Percentiles rank a stretch among this genome's conserved stretches.
These are phyloP conservation scores for Anoplophora glabripennis DNA, from an alignment of 1,140 invertebrate species.

Conservation along the genomic window DNA sequence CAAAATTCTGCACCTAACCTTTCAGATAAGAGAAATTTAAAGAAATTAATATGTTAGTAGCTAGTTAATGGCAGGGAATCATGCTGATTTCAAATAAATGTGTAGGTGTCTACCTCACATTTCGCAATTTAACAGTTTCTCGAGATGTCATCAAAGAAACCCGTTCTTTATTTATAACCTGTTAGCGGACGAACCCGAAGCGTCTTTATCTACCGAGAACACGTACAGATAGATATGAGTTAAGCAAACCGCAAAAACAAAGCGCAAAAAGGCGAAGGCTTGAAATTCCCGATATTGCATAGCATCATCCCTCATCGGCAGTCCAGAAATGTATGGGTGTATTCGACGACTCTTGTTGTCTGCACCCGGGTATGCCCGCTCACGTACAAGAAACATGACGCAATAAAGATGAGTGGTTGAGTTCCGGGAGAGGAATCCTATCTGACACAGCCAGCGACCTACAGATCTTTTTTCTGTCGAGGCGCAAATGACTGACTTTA, in stretches of 20 bases:
- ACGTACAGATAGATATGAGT: constrained; percentile 1
- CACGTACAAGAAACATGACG: constrained; percentile 40
- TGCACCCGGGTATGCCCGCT: constrained; percentile 25
- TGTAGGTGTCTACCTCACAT: too few relatives aligned
- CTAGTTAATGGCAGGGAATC: too few relatives aligned
- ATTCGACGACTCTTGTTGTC: constrained; percentile 22
- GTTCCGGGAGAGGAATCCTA: constrained; percentile 20
- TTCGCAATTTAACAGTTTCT: too few relatives aligned
- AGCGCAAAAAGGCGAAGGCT: neutral
- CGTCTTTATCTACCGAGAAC: too few relatives aligned
- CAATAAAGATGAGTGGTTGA: constrained; percentile 40
- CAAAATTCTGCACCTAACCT: too few relatives aligned
- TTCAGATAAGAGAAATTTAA: too few relatives aligned
- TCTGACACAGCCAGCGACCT: constrained; percentile 15
- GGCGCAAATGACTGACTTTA: too few relatives aligned
- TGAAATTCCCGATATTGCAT: constrained; percentile 20
- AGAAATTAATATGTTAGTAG: too few relatives aligned
- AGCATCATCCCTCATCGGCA: constrained; percentile 24
- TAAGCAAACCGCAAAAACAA: constrained; percentile 8
- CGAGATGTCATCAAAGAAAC: too few relatives aligned
- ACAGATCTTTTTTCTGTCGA: constrained; percentile 9
- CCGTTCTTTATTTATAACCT: too few relatives aligned
- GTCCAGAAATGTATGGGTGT: constrained; percentile 20
- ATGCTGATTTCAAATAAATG: too few relatives aligned
- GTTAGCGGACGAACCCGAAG: too few relatives aligned